phyloP scores from a whole-genome alignment of 2,888 invertebrate genomes.

The Pyrgus malvae region DNA sequence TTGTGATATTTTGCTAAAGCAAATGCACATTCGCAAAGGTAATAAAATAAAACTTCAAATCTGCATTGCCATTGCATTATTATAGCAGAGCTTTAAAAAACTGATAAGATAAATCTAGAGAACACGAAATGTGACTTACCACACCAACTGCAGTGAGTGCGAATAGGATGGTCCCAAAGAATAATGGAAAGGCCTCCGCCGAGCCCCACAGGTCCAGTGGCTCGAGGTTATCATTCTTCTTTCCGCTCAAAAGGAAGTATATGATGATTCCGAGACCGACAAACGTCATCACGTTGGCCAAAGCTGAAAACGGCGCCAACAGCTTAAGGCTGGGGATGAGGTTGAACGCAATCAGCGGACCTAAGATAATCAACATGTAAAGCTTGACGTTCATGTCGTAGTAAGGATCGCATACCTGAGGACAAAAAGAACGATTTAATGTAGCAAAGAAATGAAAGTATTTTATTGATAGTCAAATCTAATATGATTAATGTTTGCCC shows the following conservation, averaged over 20 bases:
- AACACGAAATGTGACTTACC: conserved; percentile 72
- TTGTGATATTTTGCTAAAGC: too few species aligned
- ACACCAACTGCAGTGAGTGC: conserved; percentile 92
- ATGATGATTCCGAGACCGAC: conserved; percentile 89
- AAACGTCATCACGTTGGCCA: conserved; percentile 91
- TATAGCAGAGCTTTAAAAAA: too few species aligned
- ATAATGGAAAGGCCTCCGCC: conserved; percentile 84
- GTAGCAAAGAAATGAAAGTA: too few species aligned
- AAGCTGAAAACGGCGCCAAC: conserved; percentile 91
- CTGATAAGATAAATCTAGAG: too few species aligned
- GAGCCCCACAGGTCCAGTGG: conserved; percentile 69
- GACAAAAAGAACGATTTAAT: conserved; percentile 28
- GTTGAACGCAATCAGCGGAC: conserved; percentile 86
- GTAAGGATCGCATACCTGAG: conserved; percentile 75
- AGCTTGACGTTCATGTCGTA: conserved; percentile 71
- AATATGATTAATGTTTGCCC: too few species aligned
- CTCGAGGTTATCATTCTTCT: conserved; percentile 44
- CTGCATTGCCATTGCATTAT: too few species aligned
- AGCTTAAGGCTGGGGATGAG: conserved; percentile 88
- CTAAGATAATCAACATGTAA: conserved; percentile 85
- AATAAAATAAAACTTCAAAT: neutral
- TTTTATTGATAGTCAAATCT: too few species aligned
- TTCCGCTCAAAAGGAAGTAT: conserved; percentile 84
- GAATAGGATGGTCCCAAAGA: conserved; percentile 95
- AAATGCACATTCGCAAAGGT: too few species aligned